Percentiles rank a stretch among this genome's conserved stretches.
These are phyloP conservation scores for Phengaris arion DNA, from an alignment of 2,888 invertebrate species.

Conservation along the genomic window DNA sequence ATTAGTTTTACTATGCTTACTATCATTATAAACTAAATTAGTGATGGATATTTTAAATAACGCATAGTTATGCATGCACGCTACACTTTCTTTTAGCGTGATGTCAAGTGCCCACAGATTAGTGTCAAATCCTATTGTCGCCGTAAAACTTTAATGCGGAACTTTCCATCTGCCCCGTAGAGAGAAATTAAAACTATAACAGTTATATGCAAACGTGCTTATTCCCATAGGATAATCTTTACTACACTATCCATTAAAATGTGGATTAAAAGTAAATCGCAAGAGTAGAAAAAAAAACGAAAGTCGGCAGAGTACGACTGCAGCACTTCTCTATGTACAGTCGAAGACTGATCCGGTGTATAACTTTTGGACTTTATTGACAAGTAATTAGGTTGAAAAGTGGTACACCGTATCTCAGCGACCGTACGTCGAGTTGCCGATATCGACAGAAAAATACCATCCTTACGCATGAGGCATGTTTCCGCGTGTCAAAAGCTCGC, in stretches of 20 bases:
- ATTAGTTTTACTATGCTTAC: too few relatives aligned
- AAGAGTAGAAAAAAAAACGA: background rate
- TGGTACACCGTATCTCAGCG: too few relatives aligned
- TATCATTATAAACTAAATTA: background rate
- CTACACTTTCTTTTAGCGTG: conserved; percentile 63
- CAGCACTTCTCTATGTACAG: background rate
- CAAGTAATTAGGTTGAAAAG: too few relatives aligned
- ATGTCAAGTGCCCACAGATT: conserved; percentile 54
- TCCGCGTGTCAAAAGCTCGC: conserved; percentile 39
- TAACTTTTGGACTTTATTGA: too few relatives aligned
- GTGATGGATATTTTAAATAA: background rate
- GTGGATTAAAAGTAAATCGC: background rate
- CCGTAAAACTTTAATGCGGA: conserved; percentile 44
- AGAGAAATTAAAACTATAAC: conserved; percentile 32
- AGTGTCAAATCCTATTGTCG: conserved; percentile 54
- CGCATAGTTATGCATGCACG: conserved; percentile 37
- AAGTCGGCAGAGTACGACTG: background rate
- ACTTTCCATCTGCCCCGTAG: conserved; percentile 39
- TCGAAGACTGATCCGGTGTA: too few relatives aligned
- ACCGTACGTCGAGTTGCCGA: conserved; percentile 33
- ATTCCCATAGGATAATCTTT: background rate
- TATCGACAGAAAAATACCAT: conserved; percentile 39
- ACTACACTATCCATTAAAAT: background rate
- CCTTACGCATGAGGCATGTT: conserved; percentile 36
- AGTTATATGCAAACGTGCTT: conserved; percentile 21